phyloP scores from a whole-genome alignment of 2,888 invertebrate species.

The Heliconius cydno region DNA sequence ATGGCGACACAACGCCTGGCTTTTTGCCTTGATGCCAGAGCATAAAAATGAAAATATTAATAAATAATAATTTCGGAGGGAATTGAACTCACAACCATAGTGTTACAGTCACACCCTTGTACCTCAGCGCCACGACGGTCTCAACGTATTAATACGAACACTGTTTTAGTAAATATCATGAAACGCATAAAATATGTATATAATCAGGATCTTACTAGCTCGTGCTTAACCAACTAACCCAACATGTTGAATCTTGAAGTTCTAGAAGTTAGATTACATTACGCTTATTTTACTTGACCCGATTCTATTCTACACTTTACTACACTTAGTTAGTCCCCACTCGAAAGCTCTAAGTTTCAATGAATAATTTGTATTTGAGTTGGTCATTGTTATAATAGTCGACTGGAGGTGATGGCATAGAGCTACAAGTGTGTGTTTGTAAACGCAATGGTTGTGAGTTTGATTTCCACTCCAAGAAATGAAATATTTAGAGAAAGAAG shows the following conservation, averaged over 20 bases:
- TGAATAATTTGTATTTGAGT: slow-evolving; percentile 24
- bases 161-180: slow-evolving; percentile 34
- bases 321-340: slow-evolving; percentile 22
- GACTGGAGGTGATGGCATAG: no score
- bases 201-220: slow-evolving; percentile 27
- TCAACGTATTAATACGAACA: not conserved
- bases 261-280: slow-evolving; percentile 45
- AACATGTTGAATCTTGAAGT: slow-evolving; percentile 40
- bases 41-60: no score
- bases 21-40: no score
- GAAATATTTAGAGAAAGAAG: not conserved
- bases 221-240: slow-evolving; percentile 33
- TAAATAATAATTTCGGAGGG: no score
- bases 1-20: no score
- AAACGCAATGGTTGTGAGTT: no score
- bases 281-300: slow-evolving; percentile 40
- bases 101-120: no score
- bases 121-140: no score
- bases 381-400: slow-evolving; percentile 8
- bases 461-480: not conserved
- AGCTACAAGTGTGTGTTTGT: no score
- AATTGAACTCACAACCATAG: no score
- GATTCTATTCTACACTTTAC: slow-evolving; percentile 38
- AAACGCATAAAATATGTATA: slow-evolving; percentile 33
- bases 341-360: slow-evolving; percentile 23